Evolutionary conservation across 2,113 vertebrate species (phyloP).

Genomic region (human (Homo sapiens)): DNA sequence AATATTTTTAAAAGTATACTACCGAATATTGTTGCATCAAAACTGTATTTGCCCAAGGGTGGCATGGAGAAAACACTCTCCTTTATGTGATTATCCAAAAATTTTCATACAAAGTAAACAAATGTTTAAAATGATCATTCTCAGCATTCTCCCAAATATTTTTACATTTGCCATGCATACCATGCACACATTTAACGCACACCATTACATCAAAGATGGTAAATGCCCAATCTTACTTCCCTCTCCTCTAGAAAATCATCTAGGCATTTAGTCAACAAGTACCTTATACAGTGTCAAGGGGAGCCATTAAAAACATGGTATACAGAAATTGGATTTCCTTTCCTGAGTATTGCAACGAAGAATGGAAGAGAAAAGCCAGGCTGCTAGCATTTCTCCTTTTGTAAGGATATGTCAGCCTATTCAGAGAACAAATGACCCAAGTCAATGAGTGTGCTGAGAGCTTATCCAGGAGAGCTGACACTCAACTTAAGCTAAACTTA

Average conservation of each 20-base stretch:
- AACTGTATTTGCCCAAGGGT: not conserved
- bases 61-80: not conserved
- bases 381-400: not conserved
- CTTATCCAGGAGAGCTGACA: constrained; percentile 59
- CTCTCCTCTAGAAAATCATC: not conserved
- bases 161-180: not conserved
- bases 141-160: not conserved
- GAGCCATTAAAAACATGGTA: not conserved
- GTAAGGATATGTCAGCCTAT: not conserved
- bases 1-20: not conserved
- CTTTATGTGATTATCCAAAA: not conserved
- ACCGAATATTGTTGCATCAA: not conserved
- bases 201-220: not conserved
- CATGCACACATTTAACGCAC: not conserved
- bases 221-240: not conserved
- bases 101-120: not conserved
- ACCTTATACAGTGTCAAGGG: not conserved
- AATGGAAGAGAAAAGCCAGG: not conserved
- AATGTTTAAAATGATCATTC: not conserved
- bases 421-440: constrained; percentile 51
- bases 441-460: constrained; percentile 45
- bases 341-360: constrained; percentile 28
- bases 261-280: not conserved
- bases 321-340: not conserved
- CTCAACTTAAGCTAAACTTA: constrained; percentile 64